Percentiles rank a stretch among this genome's conserved stretches.
Conservation (phyloP, 2,113 vertebrate species). For the rat (Rattus norvegicus) region GRCr8 NC_086032.1:43772501-43773000, state of each 20-base stretch:
- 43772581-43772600: neutral
- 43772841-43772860: neutral
- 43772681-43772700: neutral
- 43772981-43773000: neutral
- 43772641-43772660: neutral
- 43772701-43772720: neutral
- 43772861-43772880: neutral
- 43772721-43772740: neutral
- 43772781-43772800: neutral
- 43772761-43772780: neutral
- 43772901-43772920: neutral
- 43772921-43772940: neutral
- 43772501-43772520: neutral
- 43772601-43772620: neutral
- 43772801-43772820: neutral
- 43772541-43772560: neutral
- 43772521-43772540: neutral
- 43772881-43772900: neutral
- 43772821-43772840: neutral
- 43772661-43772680: neutral
- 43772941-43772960: neutral
- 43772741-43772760: neutral
- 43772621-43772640: neutral
- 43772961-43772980: neutral
- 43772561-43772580: no score